Conservation (phyloP, 2,113 vertebrate species). For the Neogale vison region DNA sequence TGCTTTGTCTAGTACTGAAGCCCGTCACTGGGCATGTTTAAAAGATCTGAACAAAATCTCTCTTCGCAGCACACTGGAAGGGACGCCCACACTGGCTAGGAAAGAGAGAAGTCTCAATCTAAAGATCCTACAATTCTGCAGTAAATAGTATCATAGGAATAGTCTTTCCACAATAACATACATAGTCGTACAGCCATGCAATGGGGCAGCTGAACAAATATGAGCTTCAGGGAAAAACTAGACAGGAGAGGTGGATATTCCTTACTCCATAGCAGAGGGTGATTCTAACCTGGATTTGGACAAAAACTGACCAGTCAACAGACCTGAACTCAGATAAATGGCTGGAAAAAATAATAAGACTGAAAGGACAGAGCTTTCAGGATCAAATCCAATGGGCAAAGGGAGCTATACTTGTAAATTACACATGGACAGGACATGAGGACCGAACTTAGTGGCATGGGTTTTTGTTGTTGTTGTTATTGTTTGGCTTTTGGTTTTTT, state of each 20-base stretch:
- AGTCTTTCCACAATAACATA: neutral
- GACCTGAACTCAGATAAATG: neutral
- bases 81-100: neutral
- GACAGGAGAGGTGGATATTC: neutral
- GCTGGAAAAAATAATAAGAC: neutral
- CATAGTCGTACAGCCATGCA: neutral
- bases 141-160: neutral
- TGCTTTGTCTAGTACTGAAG: neutral
- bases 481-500: no score
- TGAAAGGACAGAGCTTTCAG: neutral
- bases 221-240: neutral
- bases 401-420: neutral
- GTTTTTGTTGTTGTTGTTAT: neutral
- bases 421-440: neutral
- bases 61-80: neutral
- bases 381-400: slow-evolving; percentile 20
- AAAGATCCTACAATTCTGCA: neutral
- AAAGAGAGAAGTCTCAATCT: neutral
- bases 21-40: neutral
- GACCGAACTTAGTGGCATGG: neutral
- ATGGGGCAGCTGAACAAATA: accelerated
- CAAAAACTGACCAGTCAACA: neutral
- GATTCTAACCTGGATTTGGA: neutral
- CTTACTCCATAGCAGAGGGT: neutral
- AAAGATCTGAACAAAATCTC: neutral